Conservation (phyloP, 2,797 vertebrate species). For the Pseudochirops corinnae region DNA sequence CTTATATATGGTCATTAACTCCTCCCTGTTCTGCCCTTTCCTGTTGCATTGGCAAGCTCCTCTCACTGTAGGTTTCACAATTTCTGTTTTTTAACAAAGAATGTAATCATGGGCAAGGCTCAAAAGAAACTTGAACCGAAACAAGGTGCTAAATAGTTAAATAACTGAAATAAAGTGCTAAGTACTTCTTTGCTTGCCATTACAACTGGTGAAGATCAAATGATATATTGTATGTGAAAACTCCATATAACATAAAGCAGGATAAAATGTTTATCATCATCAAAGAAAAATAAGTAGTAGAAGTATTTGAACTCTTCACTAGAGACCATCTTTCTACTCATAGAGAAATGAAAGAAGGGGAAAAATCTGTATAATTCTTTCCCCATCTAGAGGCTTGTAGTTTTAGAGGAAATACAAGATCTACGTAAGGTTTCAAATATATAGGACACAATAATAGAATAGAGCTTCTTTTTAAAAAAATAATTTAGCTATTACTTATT, state of each 20-base stretch:
- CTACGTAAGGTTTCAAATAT: background rate
- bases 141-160: too few relatives aligned
- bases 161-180: too few relatives aligned
- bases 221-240: too few relatives aligned
- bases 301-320: background rate
- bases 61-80: too few relatives aligned
- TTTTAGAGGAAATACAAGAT: constrained; percentile 52
- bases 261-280: background rate
- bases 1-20: too few relatives aligned
- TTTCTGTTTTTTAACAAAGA: too few relatives aligned
- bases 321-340: constrained; percentile 21
- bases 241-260: background rate
- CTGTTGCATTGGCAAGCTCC: too few relatives aligned
- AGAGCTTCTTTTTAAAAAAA: background rate
- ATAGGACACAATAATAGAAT: background rate
- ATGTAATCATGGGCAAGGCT: too few relatives aligned
- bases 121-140: too few relatives aligned
- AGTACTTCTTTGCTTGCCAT: too few relatives aligned
- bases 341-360: background rate
- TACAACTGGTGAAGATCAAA: too few relatives aligned
- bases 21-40: too few relatives aligned
- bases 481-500: background rate
- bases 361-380: background rate
- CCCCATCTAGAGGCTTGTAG: constrained; percentile 37
- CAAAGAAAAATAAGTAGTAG: constrained; percentile 4